These are phyloP conservation scores for Sciaenops ocellatus DNA, from an alignment of 2,797 vertebrate species.

Conservation along the genomic window DNA sequence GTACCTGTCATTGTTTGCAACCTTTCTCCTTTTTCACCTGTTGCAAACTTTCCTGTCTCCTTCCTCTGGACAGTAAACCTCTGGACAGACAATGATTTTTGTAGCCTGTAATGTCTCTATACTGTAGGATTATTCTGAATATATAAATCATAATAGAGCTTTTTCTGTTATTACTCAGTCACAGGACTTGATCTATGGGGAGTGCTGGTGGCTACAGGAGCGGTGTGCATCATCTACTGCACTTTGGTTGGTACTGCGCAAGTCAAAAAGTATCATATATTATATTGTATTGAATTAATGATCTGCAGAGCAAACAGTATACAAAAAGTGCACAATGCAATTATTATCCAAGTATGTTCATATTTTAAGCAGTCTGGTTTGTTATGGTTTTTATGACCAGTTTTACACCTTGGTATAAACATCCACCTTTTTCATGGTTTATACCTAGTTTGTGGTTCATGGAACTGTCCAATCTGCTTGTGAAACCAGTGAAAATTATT, in stretches of 20 bases:
- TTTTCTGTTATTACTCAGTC: constrained; percentile 71
- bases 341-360: not conserved
- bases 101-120: too few relatives aligned
- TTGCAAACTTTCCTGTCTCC: not conserved
- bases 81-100: not conserved
- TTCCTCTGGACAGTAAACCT: not conserved
- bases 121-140: not conserved
- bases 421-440: not conserved
- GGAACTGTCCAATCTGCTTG: not conserved
- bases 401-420: not conserved
- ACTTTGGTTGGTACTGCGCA: constrained; percentile 82
- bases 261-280: not conserved
- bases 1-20: not conserved
- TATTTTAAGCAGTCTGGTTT: not conserved
- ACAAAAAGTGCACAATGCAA: not conserved
- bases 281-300: not conserved
- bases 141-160: not conserved
- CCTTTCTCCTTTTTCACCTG: not conserved
- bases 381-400: not conserved
- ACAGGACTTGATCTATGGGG: constrained; percentile 88
- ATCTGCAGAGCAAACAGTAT: not conserved
- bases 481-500: not conserved
- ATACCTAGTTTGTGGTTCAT: not conserved
- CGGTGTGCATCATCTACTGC: constrained; percentile 88
- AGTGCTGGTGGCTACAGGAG: constrained; percentile 86